Conservation (phyloP, 2,797 vertebrate species). For the Lacerta agilis region DNA sequence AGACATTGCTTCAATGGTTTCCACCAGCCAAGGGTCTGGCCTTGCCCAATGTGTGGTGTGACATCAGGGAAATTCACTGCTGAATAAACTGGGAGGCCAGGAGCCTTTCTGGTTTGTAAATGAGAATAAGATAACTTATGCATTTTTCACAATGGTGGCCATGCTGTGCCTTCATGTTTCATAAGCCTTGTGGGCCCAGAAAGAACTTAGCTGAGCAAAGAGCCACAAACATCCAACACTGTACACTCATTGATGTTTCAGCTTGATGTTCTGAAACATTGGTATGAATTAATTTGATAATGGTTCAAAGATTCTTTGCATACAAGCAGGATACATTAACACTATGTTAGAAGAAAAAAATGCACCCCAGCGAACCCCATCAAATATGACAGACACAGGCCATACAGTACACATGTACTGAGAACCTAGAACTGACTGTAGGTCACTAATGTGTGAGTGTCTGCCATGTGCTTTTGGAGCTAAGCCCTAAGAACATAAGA, state of each 20-base stretch:
- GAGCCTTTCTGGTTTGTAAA: not conserved
- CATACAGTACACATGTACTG: not conserved
- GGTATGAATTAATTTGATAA: not conserved
- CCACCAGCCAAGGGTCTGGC: accelerated
- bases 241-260: not conserved
- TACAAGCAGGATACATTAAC: not conserved
- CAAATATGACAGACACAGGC: not conserved
- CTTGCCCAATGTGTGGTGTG: accelerated
- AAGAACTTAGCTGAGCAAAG: not conserved
- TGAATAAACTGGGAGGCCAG: not conserved
- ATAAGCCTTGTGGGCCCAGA: accelerated
- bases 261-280: not conserved
- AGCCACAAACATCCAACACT: not conserved
- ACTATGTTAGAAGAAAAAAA: not conserved
- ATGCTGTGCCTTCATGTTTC: not conserved
- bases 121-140: not conserved
- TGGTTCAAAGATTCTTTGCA: not conserved
- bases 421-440: not conserved
- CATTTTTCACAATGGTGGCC: not conserved
- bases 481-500: too few relatives aligned
- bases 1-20: not conserved
- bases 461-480: not conserved
- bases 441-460: not conserved
- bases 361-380: not conserved
- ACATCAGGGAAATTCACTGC: accelerated